A percentile compares a stretch with the other conserved stretches of the same genome.
Conservation (phyloP, 2,888 invertebrate species). For the Catocala nupta region DNA sequence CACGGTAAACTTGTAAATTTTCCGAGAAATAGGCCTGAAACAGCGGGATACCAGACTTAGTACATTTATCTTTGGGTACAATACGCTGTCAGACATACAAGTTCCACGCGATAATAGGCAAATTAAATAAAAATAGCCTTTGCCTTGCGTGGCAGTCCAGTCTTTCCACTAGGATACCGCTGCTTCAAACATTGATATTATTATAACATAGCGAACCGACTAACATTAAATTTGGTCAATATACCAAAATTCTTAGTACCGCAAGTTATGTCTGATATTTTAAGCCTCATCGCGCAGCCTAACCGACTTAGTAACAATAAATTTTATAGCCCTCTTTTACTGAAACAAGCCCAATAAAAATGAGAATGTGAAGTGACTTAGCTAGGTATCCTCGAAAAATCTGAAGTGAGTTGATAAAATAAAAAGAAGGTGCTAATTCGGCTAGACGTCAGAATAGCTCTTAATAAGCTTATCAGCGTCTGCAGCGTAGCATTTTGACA, state of each 20-base stretch:
- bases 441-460: conserved; percentile 38
- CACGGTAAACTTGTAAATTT: too few relatives aligned
- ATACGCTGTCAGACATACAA: too few relatives aligned
- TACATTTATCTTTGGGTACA: too few relatives aligned
- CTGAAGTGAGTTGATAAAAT: conserved; percentile 40
- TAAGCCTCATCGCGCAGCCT: conserved; percentile 19
- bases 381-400: neutral
- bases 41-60: too few relatives aligned
- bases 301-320: conserved; percentile 15
- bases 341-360: conserved; percentile 19
- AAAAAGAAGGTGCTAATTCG: conserved; percentile 42
- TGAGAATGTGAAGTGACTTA: neutral
- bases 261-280: conserved; percentile 27
- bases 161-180: too few relatives aligned
- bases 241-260: conserved; percentile 16
- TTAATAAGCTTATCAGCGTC: conserved; percentile 56
- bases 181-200: conserved; percentile 5
- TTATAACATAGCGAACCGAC: neutral
- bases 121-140: too few relatives aligned
- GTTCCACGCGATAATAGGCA: too few relatives aligned
- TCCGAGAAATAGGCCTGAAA: too few relatives aligned
- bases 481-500: conserved; percentile 46
- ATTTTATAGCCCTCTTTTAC: conserved; percentile 21
- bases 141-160: too few relatives aligned
- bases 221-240: conserved; percentile 19